Conservation (phyloP, 1,140 invertebrate species). For the Panagrolaimus sp. region DNA sequence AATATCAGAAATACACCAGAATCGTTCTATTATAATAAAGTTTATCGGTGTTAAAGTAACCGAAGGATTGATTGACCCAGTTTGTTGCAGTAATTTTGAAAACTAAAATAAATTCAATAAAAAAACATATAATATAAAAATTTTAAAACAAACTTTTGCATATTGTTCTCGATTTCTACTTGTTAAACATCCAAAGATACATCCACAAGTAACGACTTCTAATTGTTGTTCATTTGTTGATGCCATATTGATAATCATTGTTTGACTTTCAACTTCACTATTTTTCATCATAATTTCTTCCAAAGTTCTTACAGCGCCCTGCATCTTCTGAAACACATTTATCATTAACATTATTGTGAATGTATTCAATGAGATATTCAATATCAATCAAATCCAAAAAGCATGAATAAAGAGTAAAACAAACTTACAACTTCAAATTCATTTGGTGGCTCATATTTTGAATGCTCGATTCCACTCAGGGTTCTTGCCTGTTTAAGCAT, state of each 20-base stretch:
- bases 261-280: background rate
- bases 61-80: background rate
- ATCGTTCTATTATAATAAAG: background rate
- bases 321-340: constrained; percentile 13
- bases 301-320: background rate
- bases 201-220: background rate
- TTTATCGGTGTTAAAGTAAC: background rate
- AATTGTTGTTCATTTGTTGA: background rate
- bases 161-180: background rate
- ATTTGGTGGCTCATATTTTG: background rate
- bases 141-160: background rate
- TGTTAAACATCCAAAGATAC: background rate
- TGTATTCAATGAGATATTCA: background rate
- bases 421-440: background rate
- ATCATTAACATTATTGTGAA: background rate
- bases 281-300: constrained; percentile 7
- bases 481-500: background rate
- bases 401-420: background rate
- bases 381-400: background rate
- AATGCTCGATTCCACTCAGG: background rate
- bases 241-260: background rate
- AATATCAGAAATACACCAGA: background rate
- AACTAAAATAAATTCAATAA: background rate
- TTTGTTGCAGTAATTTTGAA: constrained; percentile 11
- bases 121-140: background rate